Evolutionary conservation across 35 echinoderm and acorn worm genomes (phyloP).

Genomic region (Lytechinus pictus): DNA sequence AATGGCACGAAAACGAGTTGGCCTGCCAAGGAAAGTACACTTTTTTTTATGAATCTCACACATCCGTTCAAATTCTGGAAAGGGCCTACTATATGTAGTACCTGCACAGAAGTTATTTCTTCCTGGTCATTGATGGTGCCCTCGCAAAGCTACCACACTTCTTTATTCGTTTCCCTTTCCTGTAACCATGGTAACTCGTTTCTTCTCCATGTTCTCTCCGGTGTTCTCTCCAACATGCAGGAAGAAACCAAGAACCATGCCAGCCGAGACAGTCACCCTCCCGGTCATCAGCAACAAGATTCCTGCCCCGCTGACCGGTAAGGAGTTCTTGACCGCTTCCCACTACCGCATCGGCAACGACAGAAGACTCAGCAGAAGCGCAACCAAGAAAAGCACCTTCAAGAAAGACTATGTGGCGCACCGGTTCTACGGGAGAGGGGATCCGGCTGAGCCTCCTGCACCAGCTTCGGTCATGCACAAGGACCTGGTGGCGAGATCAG

Average conservation of each 20-base stretch:
- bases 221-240: background rate
- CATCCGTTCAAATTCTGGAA: no score
- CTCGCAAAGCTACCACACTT: no score
- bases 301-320: constrained; percentile 64
- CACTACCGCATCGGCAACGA: constrained; percentile 87
- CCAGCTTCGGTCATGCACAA: constrained; percentile 94
- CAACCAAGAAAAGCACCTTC: constrained; percentile 83
- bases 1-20: background rate
- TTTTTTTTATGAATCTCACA: background rate
- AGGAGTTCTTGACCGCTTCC: constrained; percentile 73
- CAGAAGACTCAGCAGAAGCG: constrained; percentile 78
- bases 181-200: background rate
- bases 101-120: no score
- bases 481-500: constrained; percentile 42
- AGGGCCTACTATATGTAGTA: no score
- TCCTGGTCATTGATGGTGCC: no score
- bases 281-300: constrained; percentile 65
- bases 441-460: constrained; percentile 70
- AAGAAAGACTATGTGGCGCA: constrained; percentile 84
- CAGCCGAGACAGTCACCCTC: constrained; percentile 59
- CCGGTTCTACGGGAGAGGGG: constrained; percentile 52
- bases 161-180: background rate
- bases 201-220: background rate
- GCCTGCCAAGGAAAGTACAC: background rate
- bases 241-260: constrained; percentile 50